These are phyloP conservation scores for Tridacna gigas DNA, from an alignment of 2,888 invertebrate species.

Conservation along the genomic window DNA sequence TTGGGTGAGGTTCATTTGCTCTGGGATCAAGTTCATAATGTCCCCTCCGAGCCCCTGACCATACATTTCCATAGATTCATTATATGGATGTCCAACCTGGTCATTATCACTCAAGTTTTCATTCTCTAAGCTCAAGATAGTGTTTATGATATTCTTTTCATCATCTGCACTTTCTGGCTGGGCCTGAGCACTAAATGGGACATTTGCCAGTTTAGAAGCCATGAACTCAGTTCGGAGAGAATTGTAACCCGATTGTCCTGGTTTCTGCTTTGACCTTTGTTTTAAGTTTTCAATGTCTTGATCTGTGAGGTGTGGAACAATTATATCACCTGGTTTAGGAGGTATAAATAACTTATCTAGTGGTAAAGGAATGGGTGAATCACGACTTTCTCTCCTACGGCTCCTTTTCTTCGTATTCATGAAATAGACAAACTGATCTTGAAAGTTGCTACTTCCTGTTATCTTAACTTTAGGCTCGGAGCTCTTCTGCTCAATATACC, in stretches of 20 bases:
- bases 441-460: slow-evolving; percentile 80
- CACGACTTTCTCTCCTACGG: slow-evolving; percentile 72
- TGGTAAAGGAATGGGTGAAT: slow-evolving; percentile 55
- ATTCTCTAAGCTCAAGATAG: slow-evolving; percentile 79
- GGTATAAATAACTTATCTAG: slow-evolving; percentile 74
- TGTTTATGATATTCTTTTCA: slow-evolving; percentile 78
- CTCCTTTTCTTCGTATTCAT: slow-evolving; percentile 81
- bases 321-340: slow-evolving; percentile 77
- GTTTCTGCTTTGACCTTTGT: slow-evolving; percentile 51
- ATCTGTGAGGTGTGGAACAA: slow-evolving; percentile 80
- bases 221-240: slow-evolving; percentile 48
- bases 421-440: slow-evolving; percentile 85
- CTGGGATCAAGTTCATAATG: slow-evolving; percentile 63
- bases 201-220: slow-evolving; percentile 52
- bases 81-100: slow-evolving; percentile 30
- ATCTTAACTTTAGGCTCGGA: slow-evolving; percentile 82
- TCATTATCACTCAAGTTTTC: slow-evolving; percentile 49
- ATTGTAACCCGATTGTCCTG: slow-evolving; percentile 33
- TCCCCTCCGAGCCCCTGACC: slow-evolving; percentile 55
- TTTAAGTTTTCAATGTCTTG: slow-evolving; percentile 78
- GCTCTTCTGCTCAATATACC: slow-evolving; percentile 60
- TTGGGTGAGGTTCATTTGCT: slow-evolving; percentile 75
- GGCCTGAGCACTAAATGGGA: slow-evolving; percentile 22
- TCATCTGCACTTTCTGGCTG: slow-evolving; percentile 64
- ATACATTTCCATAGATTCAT: slow-evolving; percentile 60